Evolutionary conservation across 2,797 vertebrate genomes (phyloP), one percentile per base, ranked within the genome.

Genomic region (Anolis apletophallus): DNA sequence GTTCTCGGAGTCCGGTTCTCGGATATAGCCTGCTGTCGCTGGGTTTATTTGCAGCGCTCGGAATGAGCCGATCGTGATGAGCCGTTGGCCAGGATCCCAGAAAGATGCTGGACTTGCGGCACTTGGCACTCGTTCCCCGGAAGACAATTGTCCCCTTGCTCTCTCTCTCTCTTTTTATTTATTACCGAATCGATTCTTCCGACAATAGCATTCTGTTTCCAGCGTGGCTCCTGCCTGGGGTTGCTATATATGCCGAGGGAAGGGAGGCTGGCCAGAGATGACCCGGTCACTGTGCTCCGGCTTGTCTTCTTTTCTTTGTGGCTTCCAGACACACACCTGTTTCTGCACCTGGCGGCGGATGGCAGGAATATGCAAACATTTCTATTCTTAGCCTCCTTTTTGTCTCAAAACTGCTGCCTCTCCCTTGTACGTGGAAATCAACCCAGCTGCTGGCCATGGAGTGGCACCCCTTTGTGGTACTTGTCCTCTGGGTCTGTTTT

Each of bases 61-160:
- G 91, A 95, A 94, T 94, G 91, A 93, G 91, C 78, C 93, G 87
- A 85, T 86, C 90, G 91, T 94, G 91, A 93, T 94, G 93, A 90
- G 90, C 87, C 67, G 88, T 91, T 95, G 95, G 94, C 95, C 90
- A 34, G 55, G 88, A 89, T 92, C 95, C 95, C 92, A 93, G 92
- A 90, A 85, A 86, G 77, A 91, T 34, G 81, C 91, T 86, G 90
- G 85, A 57, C 52, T 88, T 95, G 91, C 87, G 92, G 89, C 67
- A 9, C 85, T 90, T 89, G 91, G 88, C 93, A 90, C 87, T 90
- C 93, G 92, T 95, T 94, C 92, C 93, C 86, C 93, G 68, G 90
- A 90, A 94, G 94, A 92, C 92, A 92, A 92, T 93, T 92, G 93
- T 91, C 91, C 85, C 90, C 92, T 74, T 88, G 91, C 85, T 93